These are phyloP conservation scores for Protobothrops flavoviridis DNA, from an alignment of 2,113 vertebrate genomes.

Conservation along the genomic window DNA sequence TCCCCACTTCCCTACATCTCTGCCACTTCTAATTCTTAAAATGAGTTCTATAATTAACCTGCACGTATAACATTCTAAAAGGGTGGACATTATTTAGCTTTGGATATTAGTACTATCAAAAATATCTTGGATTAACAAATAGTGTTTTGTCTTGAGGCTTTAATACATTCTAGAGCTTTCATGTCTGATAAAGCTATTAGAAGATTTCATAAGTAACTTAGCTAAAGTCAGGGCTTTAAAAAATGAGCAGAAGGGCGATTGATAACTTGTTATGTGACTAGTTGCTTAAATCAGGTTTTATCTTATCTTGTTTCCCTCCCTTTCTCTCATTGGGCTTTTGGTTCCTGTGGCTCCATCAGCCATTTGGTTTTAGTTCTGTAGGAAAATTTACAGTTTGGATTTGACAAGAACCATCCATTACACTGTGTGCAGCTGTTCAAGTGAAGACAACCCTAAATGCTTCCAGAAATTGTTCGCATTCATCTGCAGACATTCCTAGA, in stretches of 20 bases:
- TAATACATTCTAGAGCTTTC: neutral
- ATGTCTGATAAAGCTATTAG: neutral
- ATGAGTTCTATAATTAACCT: neutral
- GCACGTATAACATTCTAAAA: neutral
- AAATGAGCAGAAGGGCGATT: neutral
- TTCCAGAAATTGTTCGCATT: slow-evolving; percentile 74
- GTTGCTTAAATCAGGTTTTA: slow-evolving; percentile 10
- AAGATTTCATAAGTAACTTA: slow-evolving; percentile 23
- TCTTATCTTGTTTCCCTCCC: neutral
- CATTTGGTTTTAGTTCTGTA: slow-evolving; percentile 24
- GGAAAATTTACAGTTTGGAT: slow-evolving; percentile 46
- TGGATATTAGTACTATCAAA: neutral
- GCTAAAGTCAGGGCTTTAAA: slow-evolving; percentile 17
- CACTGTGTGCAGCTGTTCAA: slow-evolving; percentile 73
- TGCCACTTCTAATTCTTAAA: neutral
- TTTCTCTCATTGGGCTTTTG: neutral
- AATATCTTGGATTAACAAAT: neutral
- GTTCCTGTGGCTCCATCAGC: neutral
- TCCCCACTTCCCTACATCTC: neutral
- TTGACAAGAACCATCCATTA: slow-evolving; percentile 62
- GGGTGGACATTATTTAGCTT: neutral
- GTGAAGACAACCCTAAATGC: slow-evolving; percentile 73
- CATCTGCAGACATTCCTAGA: slow-evolving; percentile 49
- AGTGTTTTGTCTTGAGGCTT: neutral
- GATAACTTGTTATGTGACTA: slow-evolving; percentile 27